These are phyloP conservation scores for Syngnathus typhle DNA, from an alignment of 2,113 vertebrate genomes.

Conservation along the genomic window DNA sequence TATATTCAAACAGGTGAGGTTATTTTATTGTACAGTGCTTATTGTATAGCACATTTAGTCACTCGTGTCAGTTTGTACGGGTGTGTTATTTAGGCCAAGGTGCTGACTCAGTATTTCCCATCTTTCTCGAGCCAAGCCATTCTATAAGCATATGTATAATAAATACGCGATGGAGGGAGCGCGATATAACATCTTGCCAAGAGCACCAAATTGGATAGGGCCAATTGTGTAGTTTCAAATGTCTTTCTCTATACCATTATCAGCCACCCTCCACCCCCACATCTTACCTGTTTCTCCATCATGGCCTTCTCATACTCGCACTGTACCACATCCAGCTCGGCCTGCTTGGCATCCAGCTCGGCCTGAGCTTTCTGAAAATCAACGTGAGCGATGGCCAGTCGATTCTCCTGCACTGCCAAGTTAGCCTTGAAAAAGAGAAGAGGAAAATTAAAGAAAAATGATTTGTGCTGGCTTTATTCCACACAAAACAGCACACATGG, in stretches of 20 bases:
- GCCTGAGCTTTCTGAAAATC: constrained; percentile 60
- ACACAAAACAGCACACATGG: constrained; percentile 1
- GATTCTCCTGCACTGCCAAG: constrained; percentile 58
- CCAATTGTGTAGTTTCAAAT: neutral
- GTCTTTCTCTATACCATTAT: neutral
- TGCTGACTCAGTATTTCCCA: too few relatives aligned
- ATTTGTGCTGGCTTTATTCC: constrained; percentile 4
- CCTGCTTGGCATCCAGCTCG: constrained; percentile 61
- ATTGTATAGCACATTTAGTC: too few relatives aligned
- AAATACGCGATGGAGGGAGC: too few relatives aligned
- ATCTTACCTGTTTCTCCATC: constrained; percentile 59
- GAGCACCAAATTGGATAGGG: too few relatives aligned
- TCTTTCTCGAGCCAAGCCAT: too few relatives aligned
- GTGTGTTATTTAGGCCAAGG: too few relatives aligned
- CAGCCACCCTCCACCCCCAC: neutral
- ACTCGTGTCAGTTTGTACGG: too few relatives aligned
- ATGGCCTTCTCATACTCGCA: constrained; percentile 58
- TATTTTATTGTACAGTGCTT: too few relatives aligned
- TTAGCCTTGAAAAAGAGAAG: constrained; percentile 43
- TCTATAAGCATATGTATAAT: too few relatives aligned
- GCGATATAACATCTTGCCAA: neutral
- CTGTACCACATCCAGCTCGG: constrained; percentile 60
- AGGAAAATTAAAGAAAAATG: neutral
- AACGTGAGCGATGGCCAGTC: constrained; percentile 45
- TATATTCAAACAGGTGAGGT: too few relatives aligned